Evolutionary conservation across 2,888 invertebrate genomes (phyloP).

Genomic region (Cotesia congregata): DNA sequence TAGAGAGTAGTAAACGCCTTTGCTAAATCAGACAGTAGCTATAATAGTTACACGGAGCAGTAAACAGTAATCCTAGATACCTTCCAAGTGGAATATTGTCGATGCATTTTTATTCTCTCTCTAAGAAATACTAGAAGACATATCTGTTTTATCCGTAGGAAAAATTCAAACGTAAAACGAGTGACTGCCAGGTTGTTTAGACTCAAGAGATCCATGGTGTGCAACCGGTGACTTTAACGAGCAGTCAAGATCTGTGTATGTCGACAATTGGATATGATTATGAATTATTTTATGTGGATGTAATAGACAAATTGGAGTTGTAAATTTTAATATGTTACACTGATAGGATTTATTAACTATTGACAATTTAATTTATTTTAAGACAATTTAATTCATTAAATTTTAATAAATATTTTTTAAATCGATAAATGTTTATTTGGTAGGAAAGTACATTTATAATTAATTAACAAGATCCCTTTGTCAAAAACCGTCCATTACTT

Average conservation of each 20-base stretch:
- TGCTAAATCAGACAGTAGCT: background rate
- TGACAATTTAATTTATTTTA: no score
- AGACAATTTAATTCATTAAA: no score
- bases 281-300: no score
- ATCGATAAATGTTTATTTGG: no score
- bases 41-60: background rate
- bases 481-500: no score
- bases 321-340: no score
- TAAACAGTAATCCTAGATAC: constrained; percentile 28
- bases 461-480: no score
- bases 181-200: constrained; percentile 65
- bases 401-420: no score
- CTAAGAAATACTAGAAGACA: constrained; percentile 45
- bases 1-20: background rate
- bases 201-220: constrained; percentile 61
- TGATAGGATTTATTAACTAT: no score
- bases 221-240: constrained; percentile 55
- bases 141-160: constrained; percentile 49
- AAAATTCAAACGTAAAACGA: constrained; percentile 63
- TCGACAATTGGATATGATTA: no score
- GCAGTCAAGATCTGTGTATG: constrained; percentile 21
- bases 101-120: constrained; percentile 56
- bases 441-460: no score
- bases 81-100: constrained; percentile 48
- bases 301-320: no score